phyloP scores from a whole-genome alignment of 2,113 vertebrate genomes.

The Trogon melanurus region DNA sequence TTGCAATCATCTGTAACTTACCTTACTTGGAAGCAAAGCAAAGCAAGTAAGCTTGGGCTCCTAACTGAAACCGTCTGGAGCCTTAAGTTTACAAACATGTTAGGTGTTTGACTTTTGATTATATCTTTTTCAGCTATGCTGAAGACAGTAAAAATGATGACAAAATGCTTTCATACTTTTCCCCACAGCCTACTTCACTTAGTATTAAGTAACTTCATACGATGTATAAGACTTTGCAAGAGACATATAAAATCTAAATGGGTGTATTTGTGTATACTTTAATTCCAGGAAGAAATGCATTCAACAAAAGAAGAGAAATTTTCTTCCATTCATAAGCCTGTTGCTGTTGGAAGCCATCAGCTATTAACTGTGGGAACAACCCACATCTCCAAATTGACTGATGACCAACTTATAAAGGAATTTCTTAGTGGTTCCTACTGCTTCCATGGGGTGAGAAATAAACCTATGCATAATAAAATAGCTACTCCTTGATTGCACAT shows the following conservation, averaged over 20 bases:
- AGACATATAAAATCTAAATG: not conserved
- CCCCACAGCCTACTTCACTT: not conserved
- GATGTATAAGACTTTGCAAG: not conserved
- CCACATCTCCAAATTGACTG: slow-evolving; percentile 96
- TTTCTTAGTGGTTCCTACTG: slow-evolving; percentile 98
- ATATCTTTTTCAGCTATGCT: not conserved
- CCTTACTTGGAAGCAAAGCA: not conserved
- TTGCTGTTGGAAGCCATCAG: slow-evolving; percentile 88
- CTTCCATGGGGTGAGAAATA: slow-evolving; percentile 91
- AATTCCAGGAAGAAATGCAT: slow-evolving; percentile 82
- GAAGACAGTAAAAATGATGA: not conserved
- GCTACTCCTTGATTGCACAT: not conserved
- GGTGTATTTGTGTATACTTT: not conserved
- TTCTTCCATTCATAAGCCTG: slow-evolving; percentile 90
- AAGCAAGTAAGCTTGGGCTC: not conserved
- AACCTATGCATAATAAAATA: not conserved
- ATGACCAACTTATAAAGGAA: slow-evolving; percentile 96
- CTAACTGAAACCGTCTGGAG: not conserved
- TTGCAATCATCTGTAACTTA: not conserved
- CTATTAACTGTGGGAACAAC: slow-evolving; percentile 92
- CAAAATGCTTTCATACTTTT: not conserved
- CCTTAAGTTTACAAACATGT: not conserved
- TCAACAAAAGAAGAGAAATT: slow-evolving; percentile 88
- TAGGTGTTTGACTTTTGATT: not conserved
- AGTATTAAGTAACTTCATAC: not conserved